phyloP scores from a whole-genome alignment of 1,140 invertebrate genomes.

The Drosophila rhopaloa region DNA sequence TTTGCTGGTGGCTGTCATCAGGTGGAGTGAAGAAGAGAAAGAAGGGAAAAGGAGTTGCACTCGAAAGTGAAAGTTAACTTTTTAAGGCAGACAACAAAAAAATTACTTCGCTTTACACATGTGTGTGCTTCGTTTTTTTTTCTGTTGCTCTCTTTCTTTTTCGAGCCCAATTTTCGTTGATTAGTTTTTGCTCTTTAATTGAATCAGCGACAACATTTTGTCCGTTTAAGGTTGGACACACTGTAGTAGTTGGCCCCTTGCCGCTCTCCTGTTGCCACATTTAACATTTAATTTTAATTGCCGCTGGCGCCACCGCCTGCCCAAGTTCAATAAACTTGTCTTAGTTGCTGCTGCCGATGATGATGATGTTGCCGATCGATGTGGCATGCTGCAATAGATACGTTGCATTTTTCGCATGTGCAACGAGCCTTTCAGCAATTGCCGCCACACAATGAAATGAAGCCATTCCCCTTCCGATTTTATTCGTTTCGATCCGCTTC shows the following conservation, averaged over 20 bases:
- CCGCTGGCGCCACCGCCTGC: conserved; percentile 66
- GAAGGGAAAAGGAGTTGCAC: conserved; percentile 44
- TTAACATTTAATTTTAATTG: conserved; percentile 78
- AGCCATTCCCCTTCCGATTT: conserved; percentile 53
- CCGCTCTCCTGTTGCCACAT: conserved; percentile 28
- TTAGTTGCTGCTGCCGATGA: conserved; percentile 12
- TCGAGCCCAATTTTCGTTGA: conserved; percentile 41
- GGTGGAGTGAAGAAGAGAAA: not conserved
- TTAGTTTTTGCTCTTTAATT: conserved; percentile 66
- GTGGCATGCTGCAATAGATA: conserved; percentile 68
- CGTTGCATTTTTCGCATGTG: conserved; percentile 45
- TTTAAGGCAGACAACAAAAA: conserved; percentile 26
- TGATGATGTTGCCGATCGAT: conserved; percentile 17
- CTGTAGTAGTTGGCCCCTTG: conserved; percentile 11
- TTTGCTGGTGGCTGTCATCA: conserved; percentile 48
- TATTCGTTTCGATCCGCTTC: conserved; percentile 25
- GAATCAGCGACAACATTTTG: conserved; percentile 67
- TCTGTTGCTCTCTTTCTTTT: conserved; percentile 12
- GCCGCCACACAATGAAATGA: conserved; percentile 58
- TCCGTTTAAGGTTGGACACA: conserved; percentile 55
- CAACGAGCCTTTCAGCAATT: conserved; percentile 51
- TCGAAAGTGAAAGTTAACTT: conserved; percentile 80
- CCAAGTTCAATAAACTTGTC: conserved; percentile 74
- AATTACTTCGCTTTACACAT: conserved; percentile 18
- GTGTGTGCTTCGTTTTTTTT: conserved; percentile 45